phyloP scores from a whole-genome alignment of 2,113 vertebrate genomes.

The Benitochromis conjunctus region DNA sequence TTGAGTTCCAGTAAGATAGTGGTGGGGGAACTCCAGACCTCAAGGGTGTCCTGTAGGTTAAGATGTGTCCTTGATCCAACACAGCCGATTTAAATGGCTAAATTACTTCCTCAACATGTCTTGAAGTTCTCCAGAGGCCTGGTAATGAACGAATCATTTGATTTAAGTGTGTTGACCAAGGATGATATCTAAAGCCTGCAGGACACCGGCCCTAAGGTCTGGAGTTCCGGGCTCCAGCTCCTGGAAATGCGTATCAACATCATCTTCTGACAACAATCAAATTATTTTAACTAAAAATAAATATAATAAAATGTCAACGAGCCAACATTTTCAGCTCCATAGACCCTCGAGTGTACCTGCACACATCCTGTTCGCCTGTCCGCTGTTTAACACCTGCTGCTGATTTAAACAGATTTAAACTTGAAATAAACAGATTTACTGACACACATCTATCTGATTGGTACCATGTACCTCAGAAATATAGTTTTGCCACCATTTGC shows the following conservation, averaged over 20 bases:
- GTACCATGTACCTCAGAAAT: background rate
- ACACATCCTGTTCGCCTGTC: fast-evolving
- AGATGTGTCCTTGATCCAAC: background rate
- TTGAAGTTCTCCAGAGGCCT: background rate
- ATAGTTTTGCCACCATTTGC: fast-evolving
- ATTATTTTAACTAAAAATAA: background rate
- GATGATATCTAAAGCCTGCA: background rate
- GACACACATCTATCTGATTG: background rate
- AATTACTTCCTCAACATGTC: background rate
- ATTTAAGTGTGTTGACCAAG: fast-evolving
- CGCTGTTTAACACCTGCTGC: background rate
- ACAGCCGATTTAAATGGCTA: background rate
- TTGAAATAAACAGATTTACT: background rate
- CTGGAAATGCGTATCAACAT: background rate
- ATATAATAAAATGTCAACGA: background rate
- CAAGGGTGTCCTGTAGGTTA: background rate
- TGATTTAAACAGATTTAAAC: no score
- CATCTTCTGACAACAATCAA: background rate
- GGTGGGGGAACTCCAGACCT: background rate
- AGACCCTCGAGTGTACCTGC: background rate
- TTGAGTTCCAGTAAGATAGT: background rate
- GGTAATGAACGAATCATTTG: background rate
- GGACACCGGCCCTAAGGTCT: background rate
- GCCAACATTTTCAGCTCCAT: background rate
- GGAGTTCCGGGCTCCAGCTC: background rate